Base-by-base conservation (phyloP, 2,797 vertebrate species). In the Novumbra hubbsi region DNA sequence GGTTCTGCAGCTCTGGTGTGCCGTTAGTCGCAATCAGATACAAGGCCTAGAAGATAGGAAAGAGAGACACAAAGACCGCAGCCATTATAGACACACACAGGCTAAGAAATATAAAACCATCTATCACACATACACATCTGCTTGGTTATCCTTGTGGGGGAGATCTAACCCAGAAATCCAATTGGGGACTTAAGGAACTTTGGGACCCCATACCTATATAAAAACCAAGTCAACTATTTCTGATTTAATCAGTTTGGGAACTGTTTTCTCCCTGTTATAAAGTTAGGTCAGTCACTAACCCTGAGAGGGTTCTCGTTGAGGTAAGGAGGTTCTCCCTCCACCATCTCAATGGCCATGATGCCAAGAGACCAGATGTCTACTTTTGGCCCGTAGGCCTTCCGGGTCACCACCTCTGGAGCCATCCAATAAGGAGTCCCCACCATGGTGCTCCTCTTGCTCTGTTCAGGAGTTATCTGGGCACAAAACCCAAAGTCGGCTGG, bases 331-430 rank as follows among this genome's bases (percentile, higher is more conserved):
- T 98, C 97, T 50, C 97, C 96, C 86, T 98, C 96, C 0, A 98
- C 94, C 97, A 98, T 98, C 89, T 98, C 97, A 0, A 98, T 98
- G 77, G 96, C 97, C 97, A 98, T 98, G 88, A 98, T 98, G 73
- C 97, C 97, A 87, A 98, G 86, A 0, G 97, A 98, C 96, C 97
- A 98, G 90, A 99, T 97, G 85, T 99, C 97, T 83, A 98, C 97
- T 84, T 98, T 98, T 74, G 97, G 96, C 0, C 97, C 96, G 0
- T 98, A 98, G 0, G 97, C 97, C 81, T 98, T 98, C 7, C 97
- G 92, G 0, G 97, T 98, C 84, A 98, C 97, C 41, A 98, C 97
- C 75, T 98, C 97, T 0, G 97, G 97, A 0, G 97, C 97, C 97
- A 98, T 98, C 97, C 97, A 98, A 83, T 98, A 98, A 0, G 97